phyloP scores from a whole-genome alignment of 2,113 vertebrate genomes.

The Etia nguti region DNA sequence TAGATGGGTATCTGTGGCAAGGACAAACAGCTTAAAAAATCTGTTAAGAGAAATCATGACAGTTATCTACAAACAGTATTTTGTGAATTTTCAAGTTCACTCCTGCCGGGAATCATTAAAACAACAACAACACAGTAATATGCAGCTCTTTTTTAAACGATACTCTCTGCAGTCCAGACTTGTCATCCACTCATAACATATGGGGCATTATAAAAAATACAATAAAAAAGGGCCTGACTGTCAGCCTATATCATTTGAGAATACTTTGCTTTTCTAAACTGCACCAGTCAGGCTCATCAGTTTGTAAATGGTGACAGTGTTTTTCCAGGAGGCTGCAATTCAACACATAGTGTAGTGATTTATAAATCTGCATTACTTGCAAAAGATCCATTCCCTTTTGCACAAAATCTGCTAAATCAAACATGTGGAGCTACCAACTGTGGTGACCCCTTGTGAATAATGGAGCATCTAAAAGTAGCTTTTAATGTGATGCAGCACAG shows the following conservation, averaged over 20 bases:
- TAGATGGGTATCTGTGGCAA: slow-evolving; percentile 78
- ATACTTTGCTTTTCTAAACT: not conserved
- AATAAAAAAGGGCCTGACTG: not conserved
- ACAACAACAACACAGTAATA: not conserved
- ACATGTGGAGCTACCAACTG: not conserved
- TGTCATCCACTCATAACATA: not conserved
- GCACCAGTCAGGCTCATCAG: not conserved
- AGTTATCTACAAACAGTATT: not conserved
- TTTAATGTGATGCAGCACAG: not conserved
- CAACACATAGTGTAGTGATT: not conserved
- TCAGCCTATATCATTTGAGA: not conserved
- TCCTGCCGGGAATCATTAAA: not conserved
- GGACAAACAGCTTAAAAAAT: not conserved
- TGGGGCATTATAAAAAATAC: not conserved
- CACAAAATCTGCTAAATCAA: not conserved
- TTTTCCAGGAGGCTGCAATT: not conserved
- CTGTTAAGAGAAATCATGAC: not conserved
- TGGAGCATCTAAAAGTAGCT: not conserved
- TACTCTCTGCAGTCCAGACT: not conserved
- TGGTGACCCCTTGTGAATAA: not conserved
- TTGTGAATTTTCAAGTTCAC: not conserved
- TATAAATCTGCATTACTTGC: not conserved
- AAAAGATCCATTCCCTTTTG: not conserved
- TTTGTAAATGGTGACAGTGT: not conserved
- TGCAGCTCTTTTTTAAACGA: not conserved